Base-by-base conservation (phyloP, 2,113 vertebrate genomes). In the Euleptes europaea region DNA sequence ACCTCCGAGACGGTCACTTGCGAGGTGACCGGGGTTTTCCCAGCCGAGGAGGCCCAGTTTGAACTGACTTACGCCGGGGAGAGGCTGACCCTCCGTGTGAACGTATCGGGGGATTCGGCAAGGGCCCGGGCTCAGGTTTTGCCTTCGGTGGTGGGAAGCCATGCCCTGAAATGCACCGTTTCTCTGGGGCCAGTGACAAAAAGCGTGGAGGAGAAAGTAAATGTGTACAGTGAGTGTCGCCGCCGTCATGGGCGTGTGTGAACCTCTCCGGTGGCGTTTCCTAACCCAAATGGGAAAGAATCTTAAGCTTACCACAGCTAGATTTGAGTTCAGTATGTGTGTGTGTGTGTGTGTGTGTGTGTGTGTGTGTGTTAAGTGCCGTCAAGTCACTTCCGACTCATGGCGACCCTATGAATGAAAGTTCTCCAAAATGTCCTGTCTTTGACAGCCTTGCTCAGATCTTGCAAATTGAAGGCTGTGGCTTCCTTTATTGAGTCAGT, bases 211-310 rank as follows among this genome's bases (percentile, higher is more conserved):
- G 1, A 35, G 31, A 26, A 0, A 0, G 42, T 94, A 57, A 85
- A 7, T 0, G 0, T 94, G 40, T 95, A 93, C 54, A 87, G 94
- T 95, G 89, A 94, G 94, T 40, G 21, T 49, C n/a, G 4, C 65
- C 1, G 35, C 14, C 63, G 6, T 21, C 33, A 17, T 44, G 40
- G 31, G 3, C 35, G 31, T 9, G 15, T 11, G 3, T 40, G 21
- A 33, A 60, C 4, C n/a, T 42, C 19, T 33, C 28, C 13, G 11
- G 38, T 35, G 35, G 19, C 3, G 6, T n/a, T 66, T 17, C 17
- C 21, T 3, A 44, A 17, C 57, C 10, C 26, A 31, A 49, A 65
- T 12, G 5, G 17, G 10, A 26, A 83, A 47, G 19, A 65, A n/a
- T 11, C 71, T 23, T 21, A 60, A 17, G 23, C 57, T 60, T 5